A percentile compares a stretch with the other conserved stretches of the same genome.
Conservation (phyloP, 2,113 vertebrate species). For the Rhodinocichla rosea region DNA sequence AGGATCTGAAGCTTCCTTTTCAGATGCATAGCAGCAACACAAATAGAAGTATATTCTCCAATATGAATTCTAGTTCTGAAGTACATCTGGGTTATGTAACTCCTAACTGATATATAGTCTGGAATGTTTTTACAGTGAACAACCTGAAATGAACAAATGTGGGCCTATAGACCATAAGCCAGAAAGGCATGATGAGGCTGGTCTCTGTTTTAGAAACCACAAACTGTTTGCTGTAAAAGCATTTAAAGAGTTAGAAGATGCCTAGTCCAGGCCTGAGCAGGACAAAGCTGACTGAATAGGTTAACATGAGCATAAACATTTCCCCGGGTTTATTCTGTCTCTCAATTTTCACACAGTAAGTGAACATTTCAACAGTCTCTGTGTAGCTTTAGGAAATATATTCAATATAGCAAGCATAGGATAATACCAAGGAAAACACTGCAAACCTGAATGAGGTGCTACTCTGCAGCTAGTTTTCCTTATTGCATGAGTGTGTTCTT, state of each 20-base stretch:
- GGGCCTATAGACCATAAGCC: background rate
- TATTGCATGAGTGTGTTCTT: slow-evolving; percentile 51
- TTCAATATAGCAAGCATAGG: slow-evolving; percentile 37
- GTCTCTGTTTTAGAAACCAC: slow-evolving; percentile 24
- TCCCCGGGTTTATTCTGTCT: slow-evolving; percentile 30
- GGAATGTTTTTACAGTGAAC: background rate
- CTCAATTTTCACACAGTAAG: background rate
- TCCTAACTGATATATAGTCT: slow-evolving; percentile 41
- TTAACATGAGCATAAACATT: slow-evolving; percentile 34
- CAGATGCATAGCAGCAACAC: background rate
- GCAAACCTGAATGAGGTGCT: slow-evolving; percentile 48
- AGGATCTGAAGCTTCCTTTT: background rate
- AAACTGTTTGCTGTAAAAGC: slow-evolving; percentile 9
- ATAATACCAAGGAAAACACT: slow-evolving; percentile 20
- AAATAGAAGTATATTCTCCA: slow-evolving; percentile 9
- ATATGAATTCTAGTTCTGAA: background rate
- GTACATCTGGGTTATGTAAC: background rate
- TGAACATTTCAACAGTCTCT: slow-evolving; percentile 34
- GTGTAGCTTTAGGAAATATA: slow-evolving; percentile 40
- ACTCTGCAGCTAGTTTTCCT: slow-evolving; percentile 56
- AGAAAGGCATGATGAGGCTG: background rate
- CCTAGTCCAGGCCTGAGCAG: background rate
- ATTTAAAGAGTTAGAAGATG: slow-evolving; percentile 44
- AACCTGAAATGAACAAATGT: background rate
- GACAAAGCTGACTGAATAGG: slow-evolving; percentile 48